These are phyloP conservation scores for Harpagoxenus sublaevis DNA, from an alignment of 2,888 invertebrate species.

Conservation along the genomic window DNA sequence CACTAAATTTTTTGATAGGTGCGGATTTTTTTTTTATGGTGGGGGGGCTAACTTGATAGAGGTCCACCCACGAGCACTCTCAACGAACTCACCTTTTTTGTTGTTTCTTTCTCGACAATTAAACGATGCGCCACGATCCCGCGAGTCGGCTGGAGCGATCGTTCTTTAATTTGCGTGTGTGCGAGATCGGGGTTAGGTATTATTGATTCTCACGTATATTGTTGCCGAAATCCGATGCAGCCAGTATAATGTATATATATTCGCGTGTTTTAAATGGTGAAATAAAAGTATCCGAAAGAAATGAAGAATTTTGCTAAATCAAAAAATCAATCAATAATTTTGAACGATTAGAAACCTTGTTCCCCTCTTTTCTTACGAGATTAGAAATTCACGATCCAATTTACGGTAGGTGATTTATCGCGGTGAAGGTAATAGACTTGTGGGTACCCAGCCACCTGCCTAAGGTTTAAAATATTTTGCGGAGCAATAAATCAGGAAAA, in stretches of 20 bases:
- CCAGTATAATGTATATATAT: neutral
- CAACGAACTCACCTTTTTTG: constrained; percentile 61
- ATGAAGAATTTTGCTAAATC: neutral
- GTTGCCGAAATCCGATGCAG: neutral
- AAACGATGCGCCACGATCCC: constrained; percentile 66
- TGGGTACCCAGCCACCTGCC: constrained; percentile 36
- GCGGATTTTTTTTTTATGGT: too few species aligned
- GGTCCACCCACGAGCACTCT: constrained; percentile 55
- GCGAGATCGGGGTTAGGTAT: neutral
- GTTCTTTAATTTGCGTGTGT: neutral
- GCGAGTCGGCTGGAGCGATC: neutral
- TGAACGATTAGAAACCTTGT: neutral
- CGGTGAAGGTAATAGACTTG: constrained; percentile 12
- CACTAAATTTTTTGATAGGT: too few species aligned
- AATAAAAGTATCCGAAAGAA: neutral
- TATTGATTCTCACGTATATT: constrained; percentile 10
- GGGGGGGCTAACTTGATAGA: too few species aligned
- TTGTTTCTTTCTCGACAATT: constrained; percentile 75
- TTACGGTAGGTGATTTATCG: constrained; percentile 63
- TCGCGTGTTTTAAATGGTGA: neutral
- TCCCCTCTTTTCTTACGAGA: constrained; percentile 14
- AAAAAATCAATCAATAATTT: constrained; percentile 26
- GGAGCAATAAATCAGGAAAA: constrained; percentile 33
- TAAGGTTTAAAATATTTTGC: constrained; percentile 52
- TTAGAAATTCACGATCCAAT: constrained; percentile 64